Conservation (phyloP, 2,113 vertebrate genomes). For the Bujurquina vittata region DNA sequence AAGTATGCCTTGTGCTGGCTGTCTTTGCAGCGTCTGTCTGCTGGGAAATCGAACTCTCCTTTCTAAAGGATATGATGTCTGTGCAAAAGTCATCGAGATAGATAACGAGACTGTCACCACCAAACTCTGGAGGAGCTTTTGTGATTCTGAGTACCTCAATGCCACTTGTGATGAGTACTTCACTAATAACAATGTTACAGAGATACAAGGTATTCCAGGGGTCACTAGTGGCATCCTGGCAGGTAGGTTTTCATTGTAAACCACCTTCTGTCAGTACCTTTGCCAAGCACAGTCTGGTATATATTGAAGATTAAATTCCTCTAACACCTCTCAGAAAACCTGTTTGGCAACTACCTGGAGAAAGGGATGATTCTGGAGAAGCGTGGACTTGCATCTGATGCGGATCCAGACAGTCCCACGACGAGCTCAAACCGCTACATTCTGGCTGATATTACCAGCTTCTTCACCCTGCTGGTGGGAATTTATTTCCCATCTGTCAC, state of each 20-base stretch:
- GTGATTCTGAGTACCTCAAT: slow-evolving; percentile 91
- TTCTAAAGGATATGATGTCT: slow-evolving; percentile 89
- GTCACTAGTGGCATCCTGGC: slow-evolving; percentile 93
- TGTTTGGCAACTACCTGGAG: slow-evolving; percentile 90
- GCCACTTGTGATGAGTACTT: slow-evolving; percentile 97
- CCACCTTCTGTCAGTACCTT: not conserved
- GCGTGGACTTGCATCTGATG: slow-evolving; percentile 76
- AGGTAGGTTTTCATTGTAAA: slow-evolving; percentile 73
- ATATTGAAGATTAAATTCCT: not conserved
- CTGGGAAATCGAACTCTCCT: slow-evolving; percentile 94
- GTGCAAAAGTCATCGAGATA: slow-evolving; percentile 90
- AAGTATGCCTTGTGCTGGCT: not conserved
- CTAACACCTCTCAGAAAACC: slow-evolving; percentile 83
- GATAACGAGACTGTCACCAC: slow-evolving; percentile 93
- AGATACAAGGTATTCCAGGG: slow-evolving; percentile 94
- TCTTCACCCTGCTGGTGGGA: slow-evolving; percentile 96
- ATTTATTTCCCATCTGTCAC: slow-evolving; percentile 99
- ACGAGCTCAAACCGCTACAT: slow-evolving; percentile 89
- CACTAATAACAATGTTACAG: slow-evolving; percentile 88
- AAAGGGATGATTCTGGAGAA: slow-evolving; percentile 91
- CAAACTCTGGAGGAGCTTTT: slow-evolving; percentile 93
- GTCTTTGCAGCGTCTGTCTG: slow-evolving; percentile 87
- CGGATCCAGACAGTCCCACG: slow-evolving; percentile 67
- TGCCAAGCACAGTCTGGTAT: not conserved
- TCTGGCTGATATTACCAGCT: slow-evolving; percentile 94